These are phyloP conservation scores for Eristalis tenax DNA, from an alignment of 2,888 invertebrate species.

Conservation along the genomic window DNA sequence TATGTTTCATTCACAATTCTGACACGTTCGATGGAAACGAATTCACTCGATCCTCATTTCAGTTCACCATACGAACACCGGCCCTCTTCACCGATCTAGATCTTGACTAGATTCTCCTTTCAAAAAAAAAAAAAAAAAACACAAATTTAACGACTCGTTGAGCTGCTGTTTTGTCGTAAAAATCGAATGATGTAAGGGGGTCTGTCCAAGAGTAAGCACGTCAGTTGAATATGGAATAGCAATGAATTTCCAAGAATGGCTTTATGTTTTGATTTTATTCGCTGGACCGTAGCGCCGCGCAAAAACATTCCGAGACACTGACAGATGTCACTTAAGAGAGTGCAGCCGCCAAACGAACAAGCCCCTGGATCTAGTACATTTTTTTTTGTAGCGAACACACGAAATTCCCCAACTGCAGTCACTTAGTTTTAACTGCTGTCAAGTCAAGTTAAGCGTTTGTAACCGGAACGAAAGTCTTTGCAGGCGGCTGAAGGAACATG, in stretches of 20 bases:
- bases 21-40: background rate
- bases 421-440: background rate
- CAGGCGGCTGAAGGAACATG: background rate
- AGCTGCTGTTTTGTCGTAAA: background rate
- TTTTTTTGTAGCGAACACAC: too few species aligned
- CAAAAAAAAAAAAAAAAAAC: background rate
- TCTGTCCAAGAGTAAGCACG: background rate
- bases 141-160: background rate
- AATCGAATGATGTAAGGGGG: background rate
- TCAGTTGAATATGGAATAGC: background rate
- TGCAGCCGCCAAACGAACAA: too few species aligned
- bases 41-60: background rate
- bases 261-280: background rate
- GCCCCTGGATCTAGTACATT: too few species aligned
- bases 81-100: background rate
- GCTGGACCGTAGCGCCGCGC: background rate
- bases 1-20: background rate
- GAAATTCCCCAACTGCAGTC: background rate
- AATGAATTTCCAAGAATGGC: background rate
- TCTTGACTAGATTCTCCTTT: background rate
- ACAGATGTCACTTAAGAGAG: too few species aligned
- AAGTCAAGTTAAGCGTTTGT: background rate
- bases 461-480: background rate
- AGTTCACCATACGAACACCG: background rate
- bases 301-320: too few species aligned